Evolutionary conservation across 2,797 vertebrate genomes (phyloP).

Genomic region (Sparus aurata): DNA sequence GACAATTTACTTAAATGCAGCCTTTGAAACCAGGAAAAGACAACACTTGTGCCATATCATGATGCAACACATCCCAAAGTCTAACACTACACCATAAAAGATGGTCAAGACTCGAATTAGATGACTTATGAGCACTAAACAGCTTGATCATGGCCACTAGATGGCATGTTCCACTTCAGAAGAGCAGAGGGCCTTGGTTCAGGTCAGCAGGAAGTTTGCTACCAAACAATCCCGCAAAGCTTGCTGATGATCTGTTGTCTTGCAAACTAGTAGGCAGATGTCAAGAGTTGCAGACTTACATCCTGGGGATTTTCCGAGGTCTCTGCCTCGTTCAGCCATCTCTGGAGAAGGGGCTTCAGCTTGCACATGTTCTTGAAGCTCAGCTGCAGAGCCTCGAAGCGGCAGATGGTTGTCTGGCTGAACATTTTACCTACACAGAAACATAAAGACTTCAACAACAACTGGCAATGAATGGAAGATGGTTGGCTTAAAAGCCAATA

Average conservation of each 20-base stretch:
- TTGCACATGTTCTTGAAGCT: constrained; percentile 92
- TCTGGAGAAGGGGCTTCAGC: constrained; percentile 87
- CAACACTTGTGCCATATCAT: too few relatives aligned
- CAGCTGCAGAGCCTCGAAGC: constrained; percentile 88
- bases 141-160: constrained; percentile 32
- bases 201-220: constrained; percentile 40
- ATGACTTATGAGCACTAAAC: background rate
- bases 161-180: constrained; percentile 17
- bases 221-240: constrained; percentile 2
- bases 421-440: constrained; percentile 86
- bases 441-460: background rate
- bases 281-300: constrained; percentile 76
- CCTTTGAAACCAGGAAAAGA: too few relatives aligned
- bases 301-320: constrained; percentile 87
- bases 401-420: constrained; percentile 91
- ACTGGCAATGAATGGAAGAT: background rate
- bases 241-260: constrained; percentile 52
- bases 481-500: too few relatives aligned
- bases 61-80: too few relatives aligned
- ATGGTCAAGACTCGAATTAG: background rate
- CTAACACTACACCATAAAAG: too few relatives aligned
- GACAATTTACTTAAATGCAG: too few relatives aligned
- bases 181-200: background rate
- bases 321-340: constrained; percentile 88
- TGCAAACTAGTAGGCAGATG: constrained; percentile 66